Evolutionary conservation across 2,113 vertebrate genomes (phyloP).

Genomic region (Mystacornis crossleyi): DNA sequence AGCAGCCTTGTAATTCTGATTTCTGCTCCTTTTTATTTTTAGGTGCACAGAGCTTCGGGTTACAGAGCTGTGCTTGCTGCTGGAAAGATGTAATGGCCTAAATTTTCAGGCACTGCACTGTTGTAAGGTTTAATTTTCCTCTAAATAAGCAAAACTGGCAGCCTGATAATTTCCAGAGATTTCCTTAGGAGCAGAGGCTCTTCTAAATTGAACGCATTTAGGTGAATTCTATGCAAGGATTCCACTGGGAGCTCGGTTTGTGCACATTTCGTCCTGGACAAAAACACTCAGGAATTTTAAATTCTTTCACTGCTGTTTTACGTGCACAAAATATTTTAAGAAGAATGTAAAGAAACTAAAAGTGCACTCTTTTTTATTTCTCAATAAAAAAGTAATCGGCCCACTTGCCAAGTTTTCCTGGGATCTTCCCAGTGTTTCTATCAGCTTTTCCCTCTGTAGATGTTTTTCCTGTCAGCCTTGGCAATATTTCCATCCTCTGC

Average conservation of each 20-base stretch:
- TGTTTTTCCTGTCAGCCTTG: not conserved
- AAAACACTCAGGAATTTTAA: not conserved
- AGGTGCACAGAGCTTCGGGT: not conserved
- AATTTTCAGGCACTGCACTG: not conserved
- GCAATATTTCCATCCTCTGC: not conserved
- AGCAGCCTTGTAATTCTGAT: not conserved
- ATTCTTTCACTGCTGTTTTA: not conserved
- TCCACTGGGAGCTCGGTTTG: not conserved
- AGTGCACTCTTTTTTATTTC: not conserved
- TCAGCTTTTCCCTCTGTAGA: not conserved
- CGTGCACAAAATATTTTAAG: not conserved
- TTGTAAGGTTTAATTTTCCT: not conserved
- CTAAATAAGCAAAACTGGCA: not conserved
- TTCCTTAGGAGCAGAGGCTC: not conserved
- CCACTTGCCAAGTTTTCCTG: not conserved
- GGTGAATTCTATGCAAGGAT: not conserved
- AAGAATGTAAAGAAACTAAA: not conserved
- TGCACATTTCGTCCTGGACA: not conserved
- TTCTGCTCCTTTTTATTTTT: not conserved
- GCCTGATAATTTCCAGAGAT: not conserved
- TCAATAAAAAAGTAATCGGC: not conserved
- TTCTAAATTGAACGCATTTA: not conserved
- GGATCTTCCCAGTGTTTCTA: not conserved
- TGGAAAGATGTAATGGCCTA: fast-evolving
- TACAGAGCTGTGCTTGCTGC: not conserved